phyloP scores from a whole-genome alignment of 1,140 invertebrate genomes.

The Philopotamus ludificatus region DNA sequence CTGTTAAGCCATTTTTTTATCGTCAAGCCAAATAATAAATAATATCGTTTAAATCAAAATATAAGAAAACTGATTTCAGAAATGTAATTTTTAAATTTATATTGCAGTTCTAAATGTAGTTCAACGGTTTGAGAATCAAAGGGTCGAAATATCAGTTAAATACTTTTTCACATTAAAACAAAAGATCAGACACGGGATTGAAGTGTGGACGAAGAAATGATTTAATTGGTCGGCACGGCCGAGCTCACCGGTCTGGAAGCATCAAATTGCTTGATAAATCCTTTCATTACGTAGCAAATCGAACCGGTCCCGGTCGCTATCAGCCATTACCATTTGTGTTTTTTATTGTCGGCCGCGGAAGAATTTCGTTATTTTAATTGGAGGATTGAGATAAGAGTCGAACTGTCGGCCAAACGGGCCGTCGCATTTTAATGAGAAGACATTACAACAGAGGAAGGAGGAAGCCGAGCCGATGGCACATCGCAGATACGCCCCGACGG shows the following conservation, averaged over 20 bases:
- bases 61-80: neutral
- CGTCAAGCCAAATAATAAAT: too few relatives aligned
- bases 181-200: neutral
- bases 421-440: constrained; percentile 40
- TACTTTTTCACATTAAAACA: too few relatives aligned
- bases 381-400: constrained; percentile 34
- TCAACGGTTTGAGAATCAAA: neutral
- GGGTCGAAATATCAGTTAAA: neutral
- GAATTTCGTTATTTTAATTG: constrained; percentile 41
- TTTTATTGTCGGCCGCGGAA: constrained; percentile 24
- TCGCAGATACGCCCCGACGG: constrained; percentile 5
- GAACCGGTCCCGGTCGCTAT: constrained; percentile 13
- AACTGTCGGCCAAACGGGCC: constrained; percentile 36
- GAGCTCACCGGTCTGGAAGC: neutral
- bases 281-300: constrained; percentile 13
- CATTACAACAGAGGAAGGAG: constrained; percentile 15
- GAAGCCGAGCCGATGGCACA: neutral
- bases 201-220: neutral
- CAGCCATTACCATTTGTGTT: constrained; percentile 7
- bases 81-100: neutral
- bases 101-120: neutral
- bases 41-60: neutral
- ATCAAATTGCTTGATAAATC: neutral
- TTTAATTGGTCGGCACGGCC: constrained; percentile 8
- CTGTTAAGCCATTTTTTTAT: too few relatives aligned